Evolutionary conservation across 1,140 invertebrate genomes (phyloP).

Genomic region (Asbolus verrucosus): DNA sequence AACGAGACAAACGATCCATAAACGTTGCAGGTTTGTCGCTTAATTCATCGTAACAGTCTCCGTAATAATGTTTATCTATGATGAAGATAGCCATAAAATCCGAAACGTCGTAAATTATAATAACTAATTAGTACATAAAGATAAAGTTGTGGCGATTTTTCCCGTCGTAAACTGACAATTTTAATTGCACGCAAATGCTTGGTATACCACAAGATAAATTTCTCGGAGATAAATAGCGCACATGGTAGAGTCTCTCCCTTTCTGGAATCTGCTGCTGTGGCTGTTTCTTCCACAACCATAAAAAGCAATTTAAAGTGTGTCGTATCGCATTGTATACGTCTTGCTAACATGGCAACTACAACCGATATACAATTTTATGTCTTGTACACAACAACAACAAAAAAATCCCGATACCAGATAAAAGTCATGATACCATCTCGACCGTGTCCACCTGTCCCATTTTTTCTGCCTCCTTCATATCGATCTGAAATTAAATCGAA

Average conservation of each 20-base stretch:
- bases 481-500: slow-evolving; percentile 24
- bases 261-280: neutral
- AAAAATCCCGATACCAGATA: neutral
- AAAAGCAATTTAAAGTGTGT: too few relatives aligned
- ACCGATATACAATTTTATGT: slow-evolving; percentile 12
- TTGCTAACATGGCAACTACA: slow-evolving; percentile 26
- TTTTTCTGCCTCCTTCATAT: too few relatives aligned
- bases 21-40: too few relatives aligned
- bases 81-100: too few relatives aligned
- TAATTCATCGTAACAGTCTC: too few relatives aligned
- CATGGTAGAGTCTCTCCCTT: slow-evolving; percentile 1
- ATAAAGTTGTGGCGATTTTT: neutral
- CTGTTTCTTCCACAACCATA: neutral
- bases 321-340: too few relatives aligned
- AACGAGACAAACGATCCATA: too few relatives aligned
- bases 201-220: slow-evolving; percentile 7
- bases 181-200: neutral
- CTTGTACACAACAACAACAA: slow-evolving; percentile 1
- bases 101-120: neutral
- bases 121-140: neutral
- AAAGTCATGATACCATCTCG: slow-evolving; percentile 9
- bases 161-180: neutral
- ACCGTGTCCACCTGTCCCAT: slow-evolving; percentile 21
- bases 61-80: too few relatives aligned
- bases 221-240: neutral